Conservation (phyloP, 2,888 invertebrate species). For the Carterocephalus palaemon region DNA sequence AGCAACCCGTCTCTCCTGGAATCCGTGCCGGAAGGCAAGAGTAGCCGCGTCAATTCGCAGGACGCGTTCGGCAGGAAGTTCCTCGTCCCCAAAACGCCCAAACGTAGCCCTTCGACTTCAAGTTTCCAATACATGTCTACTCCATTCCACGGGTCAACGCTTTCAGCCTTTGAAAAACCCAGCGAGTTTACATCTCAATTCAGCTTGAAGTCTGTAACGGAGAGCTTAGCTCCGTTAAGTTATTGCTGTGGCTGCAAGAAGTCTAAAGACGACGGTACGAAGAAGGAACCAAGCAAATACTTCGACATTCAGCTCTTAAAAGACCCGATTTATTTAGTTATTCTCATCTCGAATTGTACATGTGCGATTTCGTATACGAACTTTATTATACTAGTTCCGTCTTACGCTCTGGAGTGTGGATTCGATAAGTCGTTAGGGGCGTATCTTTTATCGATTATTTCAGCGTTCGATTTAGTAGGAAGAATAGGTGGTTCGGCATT, state of each 20-base stretch:
- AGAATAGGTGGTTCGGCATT: constrained; percentile 91
- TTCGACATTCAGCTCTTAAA: constrained; percentile 86
- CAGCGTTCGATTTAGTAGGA: constrained; percentile 88
- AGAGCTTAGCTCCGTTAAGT: constrained; percentile 69
- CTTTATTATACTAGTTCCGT: constrained; percentile 88
- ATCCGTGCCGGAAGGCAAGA: constrained; percentile 83
- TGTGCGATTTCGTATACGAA: constrained; percentile 93
- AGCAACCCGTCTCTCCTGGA: constrained; percentile 82
- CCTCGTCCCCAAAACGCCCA: constrained; percentile 73
- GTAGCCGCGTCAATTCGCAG: constrained; percentile 55
- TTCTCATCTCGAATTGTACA: constrained; percentile 90
- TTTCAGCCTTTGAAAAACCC: constrained; percentile 87
- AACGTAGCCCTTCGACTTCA: constrained; percentile 86
- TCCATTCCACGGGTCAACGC: constrained; percentile 90
- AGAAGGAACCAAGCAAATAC: constrained; percentile 80
- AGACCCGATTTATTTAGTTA: constrained; percentile 89
- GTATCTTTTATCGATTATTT: constrained; percentile 87
- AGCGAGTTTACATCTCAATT: constrained; percentile 88
- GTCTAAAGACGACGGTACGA: constrained; percentile 50
- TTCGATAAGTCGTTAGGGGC: constrained; percentile 86
- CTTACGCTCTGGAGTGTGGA: constrained; percentile 84
- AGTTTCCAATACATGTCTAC: constrained; percentile 92
- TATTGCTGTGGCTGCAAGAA: constrained; percentile 64
- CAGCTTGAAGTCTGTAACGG: constrained; percentile 83
- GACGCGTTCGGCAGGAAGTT: constrained; percentile 64